Evolutionary conservation across 1,140 invertebrate genomes (phyloP), one percentile per base, ranked within the genome.

Genomic region (Tetramorium alpestre): DNA sequence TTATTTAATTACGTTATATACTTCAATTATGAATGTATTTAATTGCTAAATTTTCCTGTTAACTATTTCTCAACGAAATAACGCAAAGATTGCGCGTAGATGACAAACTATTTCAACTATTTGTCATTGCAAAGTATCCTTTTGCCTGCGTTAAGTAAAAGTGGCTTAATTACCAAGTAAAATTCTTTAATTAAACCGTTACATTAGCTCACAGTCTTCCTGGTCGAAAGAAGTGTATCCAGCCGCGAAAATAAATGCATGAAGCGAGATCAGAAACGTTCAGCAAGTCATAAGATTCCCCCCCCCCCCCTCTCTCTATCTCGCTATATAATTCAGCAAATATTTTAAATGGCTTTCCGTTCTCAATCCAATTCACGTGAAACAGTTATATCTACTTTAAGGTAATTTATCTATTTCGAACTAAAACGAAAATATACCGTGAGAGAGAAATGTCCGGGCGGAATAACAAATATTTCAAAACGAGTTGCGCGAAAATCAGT

Each of bases 141-240:
- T 22, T 33, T 47, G 13, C 18, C 44, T 13, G 47, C 38, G 41
- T 62, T 75, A 84, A 73, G 41, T 75, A 84, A 62, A 75, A 84
- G 80, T 75, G 18, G 62, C 80, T 84, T 60, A 60, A 84, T 84
- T 84, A 84, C 54, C 54, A 84, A 84, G 80, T 84, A 84, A 84
- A 28, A 84, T 84, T 84, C 69, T 73, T 84, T 84, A 84, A 84
- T 84, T 75, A 84, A 73, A 84, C 54, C 80, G 54, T 73, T 84
- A 75, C 54, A n/a, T 84, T 56, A 73, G 41, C 80, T 75, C 69
- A 33, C 41, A 49, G 69, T 4, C 33, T 28, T 73, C 54, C n/a
- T 25, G 54, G 69, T 25, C 28, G 41, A 58, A 73, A 62, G 18
- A 84, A 72, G 18, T 33, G 38, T 47, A 60, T 60, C 44, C 80